Evolutionary conservation across 2,888 invertebrate species (phyloP), one percentile per base, ranked within the genome.

Genomic region (Yponomeuta cagnagella): DNA sequence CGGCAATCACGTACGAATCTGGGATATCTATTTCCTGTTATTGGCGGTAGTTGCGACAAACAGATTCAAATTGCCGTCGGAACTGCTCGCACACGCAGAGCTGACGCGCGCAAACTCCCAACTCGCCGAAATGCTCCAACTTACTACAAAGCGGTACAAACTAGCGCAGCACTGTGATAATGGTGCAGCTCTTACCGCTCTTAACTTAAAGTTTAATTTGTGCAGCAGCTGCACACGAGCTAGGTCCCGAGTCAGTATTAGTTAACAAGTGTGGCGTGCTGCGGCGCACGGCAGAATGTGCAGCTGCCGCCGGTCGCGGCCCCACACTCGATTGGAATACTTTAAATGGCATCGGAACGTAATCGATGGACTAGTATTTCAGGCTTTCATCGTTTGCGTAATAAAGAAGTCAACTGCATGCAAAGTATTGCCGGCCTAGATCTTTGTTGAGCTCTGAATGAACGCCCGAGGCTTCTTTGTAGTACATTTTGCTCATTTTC

Each of bases 141-240:
- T 58, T 58, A 58, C 52, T 58, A 58, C 52, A 15, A 58, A 58
- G 52, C 52, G 52, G 52, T 58, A 58, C 52, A 58, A 58, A 58
- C 52, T 58, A 58, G 52, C 52, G 12, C 52, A 15, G 15, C 52
- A 15, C 52, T 58, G 5, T 12, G 15, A 58, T 58, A 58, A 58
- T 58, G 15, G 52, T 15, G 52, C 52, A 58, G 52, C 52, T 58
- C 52, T 58, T 58, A 58, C 52, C 8, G 15, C 52, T 58, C 15
- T 58, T 58, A 58, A 58, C 52, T 58, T 58, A 15, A 58, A 58
- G 52, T 58, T 58, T 58, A 15, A 58, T 58, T 58, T 58, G 15
- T 58, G 15, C 52, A 52, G 12, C 52, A 58, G 52, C 52, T 58
- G 52, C 52, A 58, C 52, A 15, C 5, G 52, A 58, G 12, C 52